Evolutionary conservation across 2,797 vertebrate genomes (phyloP).

Genomic region (Mycteria americana): DNA sequence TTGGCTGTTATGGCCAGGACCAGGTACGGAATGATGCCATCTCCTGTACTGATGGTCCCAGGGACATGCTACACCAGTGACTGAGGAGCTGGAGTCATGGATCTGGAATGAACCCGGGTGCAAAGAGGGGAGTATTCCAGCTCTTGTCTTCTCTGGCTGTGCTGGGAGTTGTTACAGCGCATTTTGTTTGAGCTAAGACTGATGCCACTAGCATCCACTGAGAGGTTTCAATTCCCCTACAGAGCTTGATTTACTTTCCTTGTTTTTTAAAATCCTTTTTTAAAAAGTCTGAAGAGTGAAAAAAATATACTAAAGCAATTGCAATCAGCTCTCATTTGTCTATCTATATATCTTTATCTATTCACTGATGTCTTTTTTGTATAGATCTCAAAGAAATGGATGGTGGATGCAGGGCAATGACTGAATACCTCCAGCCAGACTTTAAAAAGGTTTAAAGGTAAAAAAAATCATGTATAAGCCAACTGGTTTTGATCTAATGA

Average conservation of each 20-base stretch:
- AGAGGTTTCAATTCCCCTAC: not conserved
- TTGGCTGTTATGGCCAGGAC: not conserved
- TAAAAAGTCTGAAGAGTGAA: not conserved
- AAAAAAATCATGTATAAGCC: not conserved
- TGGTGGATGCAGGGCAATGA: not conserved
- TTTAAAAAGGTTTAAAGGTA: not conserved
- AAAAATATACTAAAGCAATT: not conserved
- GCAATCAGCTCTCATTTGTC: not conserved
- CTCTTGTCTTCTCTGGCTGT: not conserved
- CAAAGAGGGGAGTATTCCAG: not conserved
- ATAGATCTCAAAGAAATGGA: not conserved
- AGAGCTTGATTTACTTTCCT: not conserved
- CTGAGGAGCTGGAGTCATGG: not conserved
- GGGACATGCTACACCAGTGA: fast-evolving
- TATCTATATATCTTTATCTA: not conserved
- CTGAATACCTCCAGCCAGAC: not conserved
- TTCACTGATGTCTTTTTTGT: not conserved
- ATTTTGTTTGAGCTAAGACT: not conserved
- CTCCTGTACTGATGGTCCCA: not conserved
- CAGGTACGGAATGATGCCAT: not conserved
- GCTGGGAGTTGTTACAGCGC: not conserved
- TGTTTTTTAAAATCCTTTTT: not conserved
- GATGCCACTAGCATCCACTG: not conserved
- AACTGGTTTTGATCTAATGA: not conserved
- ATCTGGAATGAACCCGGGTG: not conserved